Base-by-base conservation (phyloP, 2,888 invertebrate genomes). In the Sthenelais limicola region DNA sequence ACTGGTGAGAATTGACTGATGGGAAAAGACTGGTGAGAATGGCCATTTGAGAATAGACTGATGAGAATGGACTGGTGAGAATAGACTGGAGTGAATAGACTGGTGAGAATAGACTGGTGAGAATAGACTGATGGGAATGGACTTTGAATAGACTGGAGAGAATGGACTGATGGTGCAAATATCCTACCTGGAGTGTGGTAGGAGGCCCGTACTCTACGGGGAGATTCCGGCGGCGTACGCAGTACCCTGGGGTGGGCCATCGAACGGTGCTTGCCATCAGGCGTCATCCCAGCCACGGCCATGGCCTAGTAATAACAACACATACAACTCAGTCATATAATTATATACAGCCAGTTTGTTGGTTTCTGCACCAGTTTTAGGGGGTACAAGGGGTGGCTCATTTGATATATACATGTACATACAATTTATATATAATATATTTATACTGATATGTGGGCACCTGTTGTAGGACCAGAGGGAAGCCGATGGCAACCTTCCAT, bases 231-330 rank as follows among this genome's bases (percentile, higher is more conserved):
- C 0, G 83, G 82, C 26, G 84, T 81, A 43, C 81, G 73, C 68
- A 80, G 80, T 38, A 81, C 79, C 33, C 74, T 78, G 5, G 82
- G 83, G 68, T 84, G 82, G 66, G 84, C 83, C 21, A 78, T 73
- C 35, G 82, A 80, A 38, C 78, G 69, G 33, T 78, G 78, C 15
- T 73, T 68, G 26, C 85, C 85, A n/a, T 84, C 84, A 47, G 83
- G 76, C 9, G 83, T 81, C 77, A 92, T 91, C 78, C 92, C 92
- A 76, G 92, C 92, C 68, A 88, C 85, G 76, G 92, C 92, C 91
- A 93, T 92, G 74, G 92, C 92, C 89, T 92, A 92, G 71, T 91
- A 73, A n/a, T n/a, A n/a, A n/a, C n/a, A n/a, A n/a, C n/a, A n/a
- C n/a, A n/a, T n/a, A n/a, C n/a, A n/a, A n/a, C n/a, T n/a, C n/a